Percentiles rank a stretch among this genome's conserved stretches.
These are phyloP conservation scores for Chelonia mydas DNA, from an alignment of 2,797 vertebrate species.

Conservation along the genomic window DNA sequence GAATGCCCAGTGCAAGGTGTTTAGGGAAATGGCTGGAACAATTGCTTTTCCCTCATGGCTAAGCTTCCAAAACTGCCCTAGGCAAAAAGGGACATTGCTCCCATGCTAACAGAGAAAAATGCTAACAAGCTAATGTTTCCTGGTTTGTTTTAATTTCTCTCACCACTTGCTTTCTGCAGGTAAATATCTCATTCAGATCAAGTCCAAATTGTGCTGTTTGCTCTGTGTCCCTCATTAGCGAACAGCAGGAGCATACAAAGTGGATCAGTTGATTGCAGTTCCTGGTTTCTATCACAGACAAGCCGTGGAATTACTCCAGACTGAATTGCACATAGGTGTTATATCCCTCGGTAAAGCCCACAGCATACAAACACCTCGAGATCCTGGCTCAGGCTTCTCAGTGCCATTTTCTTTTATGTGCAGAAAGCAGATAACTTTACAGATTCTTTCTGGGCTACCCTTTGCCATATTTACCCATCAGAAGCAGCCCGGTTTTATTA, in stretches of 20 bases:
- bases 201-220: slow-evolving; percentile 52
- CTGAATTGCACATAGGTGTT: slow-evolving; percentile 23
- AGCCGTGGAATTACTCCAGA: slow-evolving; percentile 34
- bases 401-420: not conserved
- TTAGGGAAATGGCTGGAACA: not conserved
- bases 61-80: slow-evolving; percentile 53
- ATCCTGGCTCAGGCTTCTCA: not conserved
- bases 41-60: slow-evolving; percentile 40
- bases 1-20: slow-evolving; percentile 38
- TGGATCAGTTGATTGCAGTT: slow-evolving; percentile 55
- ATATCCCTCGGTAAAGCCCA: slow-evolving; percentile 24
- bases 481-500: slow-evolving; percentile 31
- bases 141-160: slow-evolving; percentile 68
- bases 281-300: slow-evolving; percentile 52
- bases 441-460: not conserved
- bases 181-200: slow-evolving; percentile 59
- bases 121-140: slow-evolving; percentile 69
- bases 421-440: not conserved
- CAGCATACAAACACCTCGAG: accelerated
- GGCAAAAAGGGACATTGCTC: slow-evolving; percentile 72
- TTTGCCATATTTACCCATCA: slow-evolving; percentile 32
- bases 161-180: slow-evolving; percentile 52
- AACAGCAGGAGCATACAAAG: slow-evolving; percentile 63
- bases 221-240: slow-evolving; percentile 69
- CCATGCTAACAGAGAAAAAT: slow-evolving; percentile 59